A percentile compares a stretch with the other conserved stretches of the same genome.
phyloP scores from a whole-genome alignment of 2,888 invertebrate species.

The Sphecodes monilicornis region DNA sequence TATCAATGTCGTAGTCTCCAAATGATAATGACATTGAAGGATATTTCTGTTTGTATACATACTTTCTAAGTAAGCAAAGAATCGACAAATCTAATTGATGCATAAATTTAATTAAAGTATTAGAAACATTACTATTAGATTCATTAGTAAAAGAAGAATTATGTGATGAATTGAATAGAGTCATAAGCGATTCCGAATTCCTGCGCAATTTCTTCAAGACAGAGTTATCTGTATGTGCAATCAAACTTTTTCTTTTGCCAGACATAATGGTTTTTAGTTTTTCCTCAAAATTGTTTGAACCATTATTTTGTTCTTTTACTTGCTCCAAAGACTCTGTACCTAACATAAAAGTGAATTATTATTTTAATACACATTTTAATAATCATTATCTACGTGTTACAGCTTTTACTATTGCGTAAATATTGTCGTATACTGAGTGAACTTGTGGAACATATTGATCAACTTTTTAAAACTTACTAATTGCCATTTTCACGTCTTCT shows the following conservation, averaged over 20 bases:
- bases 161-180: too few species aligned
- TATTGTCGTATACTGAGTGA: too few species aligned
- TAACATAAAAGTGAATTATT: constrained; percentile 12
- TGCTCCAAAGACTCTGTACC: background rate
- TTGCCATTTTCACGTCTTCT: too few species aligned
- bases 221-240: background rate
- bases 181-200: background rate
- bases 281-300: constrained; percentile 10
- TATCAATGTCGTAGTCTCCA: background rate
- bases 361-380: too few species aligned
- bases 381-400: too few species aligned
- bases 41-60: background rate
- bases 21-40: background rate
- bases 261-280: background rate
- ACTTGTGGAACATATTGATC: too few species aligned
- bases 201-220: background rate
- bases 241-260: background rate
- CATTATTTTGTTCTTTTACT: constrained; percentile 15
- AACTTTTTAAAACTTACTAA: too few species aligned
- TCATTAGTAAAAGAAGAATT: too few species aligned
- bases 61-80: background rate
- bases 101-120: background rate
- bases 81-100: background rate
- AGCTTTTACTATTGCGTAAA: too few species aligned
- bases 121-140: background rate